Conservation (phyloP, 2,797 vertebrate genomes). For the Gastrophryne carolinensis region DNA sequence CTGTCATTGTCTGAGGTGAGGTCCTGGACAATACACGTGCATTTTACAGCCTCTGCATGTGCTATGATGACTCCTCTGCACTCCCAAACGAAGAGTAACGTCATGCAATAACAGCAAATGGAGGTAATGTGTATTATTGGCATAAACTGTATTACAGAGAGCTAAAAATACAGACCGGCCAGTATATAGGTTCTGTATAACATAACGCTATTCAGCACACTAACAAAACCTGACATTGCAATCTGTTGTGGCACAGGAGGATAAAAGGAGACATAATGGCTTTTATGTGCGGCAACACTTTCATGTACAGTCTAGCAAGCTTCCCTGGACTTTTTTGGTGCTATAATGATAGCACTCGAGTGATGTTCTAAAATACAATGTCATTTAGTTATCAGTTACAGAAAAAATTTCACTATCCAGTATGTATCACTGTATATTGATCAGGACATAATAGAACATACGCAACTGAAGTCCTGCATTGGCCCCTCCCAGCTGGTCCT, state of each 20-base stretch:
- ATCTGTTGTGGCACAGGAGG: background rate
- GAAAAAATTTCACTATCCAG: too few species aligned
- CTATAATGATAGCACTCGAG: background rate
- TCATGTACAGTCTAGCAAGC: background rate
- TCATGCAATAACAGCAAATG: background rate
- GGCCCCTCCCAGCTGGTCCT: too few species aligned
- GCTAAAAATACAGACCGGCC: background rate
- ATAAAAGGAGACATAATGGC: background rate
- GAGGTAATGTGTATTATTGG: background rate
- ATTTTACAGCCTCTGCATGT: background rate
- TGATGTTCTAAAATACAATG: background rate
- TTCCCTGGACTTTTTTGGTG: background rate
- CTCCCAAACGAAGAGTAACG: background rate
- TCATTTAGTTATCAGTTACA: too few species aligned
- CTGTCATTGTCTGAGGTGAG: too few species aligned
- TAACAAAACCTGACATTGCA: background rate
- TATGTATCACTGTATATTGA: too few species aligned
- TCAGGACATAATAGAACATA: too few species aligned
- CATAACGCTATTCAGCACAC: background rate
- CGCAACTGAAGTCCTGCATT: too few species aligned
- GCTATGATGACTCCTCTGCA: background rate
- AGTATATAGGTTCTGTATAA: background rate
- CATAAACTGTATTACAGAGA: background rate
- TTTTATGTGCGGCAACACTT: background rate
- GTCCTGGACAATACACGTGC: background rate